These are phyloP conservation scores for Eurystomus gularis DNA, from an alignment of 2,113 vertebrate genomes.

Conservation along the genomic window DNA sequence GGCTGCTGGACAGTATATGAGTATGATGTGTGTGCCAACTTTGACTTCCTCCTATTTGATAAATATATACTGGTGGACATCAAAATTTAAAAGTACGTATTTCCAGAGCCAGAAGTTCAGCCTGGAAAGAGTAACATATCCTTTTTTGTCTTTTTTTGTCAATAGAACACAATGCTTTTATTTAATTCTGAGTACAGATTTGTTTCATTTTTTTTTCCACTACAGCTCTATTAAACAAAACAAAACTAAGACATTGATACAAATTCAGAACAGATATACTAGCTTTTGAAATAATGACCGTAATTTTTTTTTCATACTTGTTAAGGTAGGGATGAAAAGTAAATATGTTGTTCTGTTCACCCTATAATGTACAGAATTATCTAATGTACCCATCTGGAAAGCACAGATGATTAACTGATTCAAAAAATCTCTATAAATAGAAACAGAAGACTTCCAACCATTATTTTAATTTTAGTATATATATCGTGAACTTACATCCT, in stretches of 20 bases:
- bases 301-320: not conserved
- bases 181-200: not conserved
- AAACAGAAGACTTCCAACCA: not conserved
- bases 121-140: not conserved
- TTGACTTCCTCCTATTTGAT: not conserved
- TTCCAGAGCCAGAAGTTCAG: slow-evolving; percentile 8
- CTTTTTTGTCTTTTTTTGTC: not conserved
- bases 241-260: not conserved
- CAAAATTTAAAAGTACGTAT: not conserved
- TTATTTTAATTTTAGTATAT: not conserved
- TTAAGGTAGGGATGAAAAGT: not conserved
- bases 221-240: slow-evolving; percentile 6
- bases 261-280: not conserved
- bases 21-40: not conserved
- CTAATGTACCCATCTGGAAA: not conserved
- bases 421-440: not conserved
- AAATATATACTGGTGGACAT: not conserved
- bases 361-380: not conserved
- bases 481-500: not conserved
- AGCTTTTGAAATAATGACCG: not conserved
- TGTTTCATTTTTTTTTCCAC: not conserved
- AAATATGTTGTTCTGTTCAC: not conserved
- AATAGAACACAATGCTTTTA: slow-evolving; percentile 3
- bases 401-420: not conserved
- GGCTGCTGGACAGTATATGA: not conserved